These are phyloP conservation scores for Cyphomyrmex costatus DNA, from an alignment of 1,140 invertebrate genomes.

Conservation along the genomic window DNA sequence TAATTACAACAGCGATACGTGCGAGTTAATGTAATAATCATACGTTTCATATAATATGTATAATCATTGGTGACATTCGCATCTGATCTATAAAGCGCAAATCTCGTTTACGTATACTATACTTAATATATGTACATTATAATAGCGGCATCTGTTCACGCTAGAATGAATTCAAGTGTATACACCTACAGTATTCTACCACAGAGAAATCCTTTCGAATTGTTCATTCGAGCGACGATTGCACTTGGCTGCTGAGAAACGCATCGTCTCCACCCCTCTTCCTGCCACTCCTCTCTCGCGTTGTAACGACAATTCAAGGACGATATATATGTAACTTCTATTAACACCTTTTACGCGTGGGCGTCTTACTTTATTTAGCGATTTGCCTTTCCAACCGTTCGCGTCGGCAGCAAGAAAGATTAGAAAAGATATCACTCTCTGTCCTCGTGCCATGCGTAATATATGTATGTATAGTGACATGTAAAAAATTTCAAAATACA, in stretches of 20 bases:
- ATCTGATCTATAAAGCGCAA: neutral
- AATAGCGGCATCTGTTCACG: neutral
- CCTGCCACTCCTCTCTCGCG: neutral
- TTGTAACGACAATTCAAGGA: conserved; percentile 33
- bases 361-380: conserved; percentile 30
- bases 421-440: neutral
- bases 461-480: neutral
- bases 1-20: conserved; percentile 6
- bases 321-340: neutral
- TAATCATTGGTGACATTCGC: conserved; percentile 18
- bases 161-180: conserved; percentile 3
- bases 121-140: neutral
- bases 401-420: neutral
- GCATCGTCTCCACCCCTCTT: neutral
- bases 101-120: neutral
- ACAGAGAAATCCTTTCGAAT: conserved; percentile 25
- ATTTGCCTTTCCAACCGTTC: conserved; percentile 33
- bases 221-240: neutral
- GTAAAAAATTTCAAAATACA: conserved; percentile 23
- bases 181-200: neutral
- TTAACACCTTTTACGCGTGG: neutral
- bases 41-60: neutral
- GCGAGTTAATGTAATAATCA: neutral
- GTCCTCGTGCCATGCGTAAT: neutral
- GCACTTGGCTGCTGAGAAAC: conserved; percentile 9